Base-by-base conservation (phyloP, 2,113 vertebrate species). In the Cyprinodon tularosa region DNA sequence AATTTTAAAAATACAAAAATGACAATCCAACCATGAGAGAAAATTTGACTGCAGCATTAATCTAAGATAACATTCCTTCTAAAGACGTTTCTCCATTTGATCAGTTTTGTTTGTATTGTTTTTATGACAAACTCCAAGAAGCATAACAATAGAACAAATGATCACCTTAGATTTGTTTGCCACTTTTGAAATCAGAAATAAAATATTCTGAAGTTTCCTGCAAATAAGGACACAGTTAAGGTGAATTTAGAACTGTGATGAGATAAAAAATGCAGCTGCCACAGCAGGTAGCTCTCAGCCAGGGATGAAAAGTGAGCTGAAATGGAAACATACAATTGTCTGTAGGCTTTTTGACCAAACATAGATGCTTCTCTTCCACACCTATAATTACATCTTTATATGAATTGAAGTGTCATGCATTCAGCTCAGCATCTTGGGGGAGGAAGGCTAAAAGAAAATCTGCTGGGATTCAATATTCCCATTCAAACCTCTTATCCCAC, bases 241-340 rank as follows among this genome's bases (percentile, higher is more conserved):
- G 71, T 48, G 17, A 83, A 87, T 81, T 80, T 69, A 66, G 70
- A 84, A 78, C 71, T 36, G 60, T 36, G 47, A 57, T 83, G 68
- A 72, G 61, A 88, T 62, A 38, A n/a, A 72, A 81, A 70, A 40
- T 75, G 81, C 62, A 71, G 72, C 71, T 71, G 66, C 62, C 48
- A 17, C 77, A 66, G 69, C 76, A 88, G 84, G 86, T 77, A 64
- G 44, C 76, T 47, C 72, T 83, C 81, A 84, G 78, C 47, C 68
- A 60, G 69, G 22, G 63, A 81, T 59, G 63, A 69, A 71, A 84
- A 61, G 42, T 79, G 67, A 76, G 40, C 20, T 67, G 69, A 80
- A 72, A 68, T 79, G 72, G 77, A 87, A 88, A 90, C 87, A 85
- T 76, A 36, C 36, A 62, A 72, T 87, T 84, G 71, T 84, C 79